phyloP scores from a whole-genome alignment of 2,113 vertebrate species.

The Peromyscus californicus region DNA sequence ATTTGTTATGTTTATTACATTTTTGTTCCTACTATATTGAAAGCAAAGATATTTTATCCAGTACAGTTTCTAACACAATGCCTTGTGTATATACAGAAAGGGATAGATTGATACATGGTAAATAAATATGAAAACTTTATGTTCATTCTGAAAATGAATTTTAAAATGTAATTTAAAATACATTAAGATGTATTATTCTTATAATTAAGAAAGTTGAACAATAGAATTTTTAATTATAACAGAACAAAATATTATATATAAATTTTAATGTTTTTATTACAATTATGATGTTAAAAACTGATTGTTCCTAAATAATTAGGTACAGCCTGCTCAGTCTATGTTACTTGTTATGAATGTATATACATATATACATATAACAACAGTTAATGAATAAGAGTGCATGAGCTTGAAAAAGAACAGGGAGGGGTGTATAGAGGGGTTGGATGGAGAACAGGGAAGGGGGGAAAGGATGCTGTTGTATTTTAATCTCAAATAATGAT shows the following conservation, averaged over 20 bases:
- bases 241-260: not conserved
- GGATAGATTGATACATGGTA: not conserved
- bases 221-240: not conserved
- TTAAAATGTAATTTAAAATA: slow-evolving; percentile 37
- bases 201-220: not conserved
- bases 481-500: not conserved
- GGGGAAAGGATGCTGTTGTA: not conserved
- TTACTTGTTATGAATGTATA: not conserved
- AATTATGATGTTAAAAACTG: not conserved
- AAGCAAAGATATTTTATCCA: not conserved
- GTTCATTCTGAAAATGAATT: not conserved
- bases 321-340: not conserved
- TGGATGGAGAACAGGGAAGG: not conserved
- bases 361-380: not conserved
- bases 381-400: not conserved
- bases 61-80: not conserved
- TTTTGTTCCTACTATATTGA: not conserved
- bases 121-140: not conserved
- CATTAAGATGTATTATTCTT: not conserved
- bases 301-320: not conserved
- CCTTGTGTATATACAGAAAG: not conserved
- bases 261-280: not conserved
- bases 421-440: not conserved
- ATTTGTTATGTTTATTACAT: not conserved
- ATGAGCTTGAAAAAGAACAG: not conserved